Evolutionary conservation across 2,888 invertebrate genomes (phyloP).

Genomic region (Drosophila nr. perissopoda): DNA sequence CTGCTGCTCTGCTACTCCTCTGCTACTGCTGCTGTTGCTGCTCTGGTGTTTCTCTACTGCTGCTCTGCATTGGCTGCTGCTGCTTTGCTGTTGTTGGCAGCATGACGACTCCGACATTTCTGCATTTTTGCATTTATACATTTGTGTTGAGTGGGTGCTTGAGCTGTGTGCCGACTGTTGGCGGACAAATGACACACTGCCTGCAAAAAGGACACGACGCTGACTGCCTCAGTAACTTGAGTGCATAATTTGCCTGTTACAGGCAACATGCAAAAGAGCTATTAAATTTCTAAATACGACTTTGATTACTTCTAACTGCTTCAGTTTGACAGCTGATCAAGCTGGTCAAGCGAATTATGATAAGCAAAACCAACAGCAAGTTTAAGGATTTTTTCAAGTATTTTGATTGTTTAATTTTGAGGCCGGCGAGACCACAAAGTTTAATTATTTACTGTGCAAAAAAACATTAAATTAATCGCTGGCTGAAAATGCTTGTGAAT

Average conservation of each 20-base stretch:
- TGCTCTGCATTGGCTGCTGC: not conserved
- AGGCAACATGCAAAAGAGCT: constrained; percentile 41
- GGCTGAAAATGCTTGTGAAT: constrained; percentile 54
- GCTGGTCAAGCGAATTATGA: constrained; percentile 25
- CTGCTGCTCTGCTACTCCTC: not conserved
- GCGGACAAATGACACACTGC: constrained; percentile 48
- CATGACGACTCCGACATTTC: constrained; percentile 61
- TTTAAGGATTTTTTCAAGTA: constrained; percentile 17
- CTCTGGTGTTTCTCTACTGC: not conserved
- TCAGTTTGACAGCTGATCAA: constrained; percentile 20
- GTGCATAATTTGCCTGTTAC: constrained; percentile 57
- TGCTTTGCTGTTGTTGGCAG: constrained; percentile 19
- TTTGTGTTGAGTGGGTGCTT: constrained; percentile 72
- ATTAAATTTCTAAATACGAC: constrained; percentile 47
- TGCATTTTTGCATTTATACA: constrained; percentile 56
- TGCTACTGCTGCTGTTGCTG: not conserved
- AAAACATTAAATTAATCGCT: constrained; percentile 66
- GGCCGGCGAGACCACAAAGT: constrained; percentile 33
- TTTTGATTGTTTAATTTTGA: constrained; percentile 9
- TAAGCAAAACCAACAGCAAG: constrained; percentile 13
- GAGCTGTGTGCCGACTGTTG: constrained; percentile 68
- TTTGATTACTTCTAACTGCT: constrained; percentile 43
- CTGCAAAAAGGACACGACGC: constrained; percentile 16
- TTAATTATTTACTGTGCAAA: constrained; percentile 60
- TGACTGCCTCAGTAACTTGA: constrained; percentile 34